A percentile compares a stretch with the other conserved stretches of the same genome.
Evolutionary conservation across 2,888 invertebrate genomes (phyloP).

Genomic region (Osedax frankpressi): DNA sequence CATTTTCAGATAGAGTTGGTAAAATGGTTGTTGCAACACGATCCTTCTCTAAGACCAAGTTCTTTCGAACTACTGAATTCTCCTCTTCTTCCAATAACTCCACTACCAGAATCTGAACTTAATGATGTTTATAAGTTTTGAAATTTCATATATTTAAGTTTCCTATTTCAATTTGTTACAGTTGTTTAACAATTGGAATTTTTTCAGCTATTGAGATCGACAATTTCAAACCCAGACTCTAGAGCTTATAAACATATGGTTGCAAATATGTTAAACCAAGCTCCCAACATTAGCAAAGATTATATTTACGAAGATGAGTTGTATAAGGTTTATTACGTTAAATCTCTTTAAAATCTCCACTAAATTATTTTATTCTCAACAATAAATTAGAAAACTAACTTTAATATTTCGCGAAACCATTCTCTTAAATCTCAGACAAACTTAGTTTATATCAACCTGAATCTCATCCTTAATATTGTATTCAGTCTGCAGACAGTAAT

Average conservation of each 20-base stretch:
- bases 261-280: constrained; percentile 49
- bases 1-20: constrained; percentile 38
- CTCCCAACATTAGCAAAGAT: constrained; percentile 58
- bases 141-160: too few relatives aligned
- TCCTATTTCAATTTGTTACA: too few relatives aligned
- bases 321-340: constrained; percentile 42
- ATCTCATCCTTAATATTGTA: too few relatives aligned
- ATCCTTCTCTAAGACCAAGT: constrained; percentile 68
- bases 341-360: too few relatives aligned
- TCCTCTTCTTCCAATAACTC: constrained; percentile 68
- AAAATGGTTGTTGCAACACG: constrained; percentile 70
- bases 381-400: too few relatives aligned
- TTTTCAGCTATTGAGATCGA: constrained; percentile 55
- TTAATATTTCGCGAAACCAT: too few relatives aligned
- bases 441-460: too few relatives aligned
- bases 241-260: constrained; percentile 58
- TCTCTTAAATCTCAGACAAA: too few relatives aligned
- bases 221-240: constrained; percentile 66
- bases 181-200: too few relatives aligned
- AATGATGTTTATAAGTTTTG: constrained; percentile 52
- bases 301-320: constrained; percentile 65
- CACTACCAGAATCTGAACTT: constrained; percentile 69
- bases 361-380: too few relatives aligned
- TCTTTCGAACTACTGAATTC: constrained; percentile 71
- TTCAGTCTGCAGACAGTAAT: too few relatives aligned